Percentiles rank a stretch among this genome's conserved stretches.
Evolutionary conservation across 64 coral and sea anemone genomes (phyloP).

Genomic region (Acropora yongei): DNA sequence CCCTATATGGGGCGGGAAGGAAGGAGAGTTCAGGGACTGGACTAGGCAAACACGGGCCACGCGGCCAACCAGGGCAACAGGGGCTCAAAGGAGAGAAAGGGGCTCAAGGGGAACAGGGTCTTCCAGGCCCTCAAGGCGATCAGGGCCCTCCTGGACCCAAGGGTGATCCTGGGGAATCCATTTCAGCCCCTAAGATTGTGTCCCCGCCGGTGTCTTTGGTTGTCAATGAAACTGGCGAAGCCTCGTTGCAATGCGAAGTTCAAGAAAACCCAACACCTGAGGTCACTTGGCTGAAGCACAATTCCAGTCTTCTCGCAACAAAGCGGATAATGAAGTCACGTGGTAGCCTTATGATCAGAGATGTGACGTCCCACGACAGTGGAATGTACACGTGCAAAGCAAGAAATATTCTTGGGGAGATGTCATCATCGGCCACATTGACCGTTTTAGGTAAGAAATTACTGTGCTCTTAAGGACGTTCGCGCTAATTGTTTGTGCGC

Average conservation of each 20-base stretch:
- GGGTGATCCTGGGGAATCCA: constrained; percentile 47
- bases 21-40: too few species aligned
- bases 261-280: constrained; percentile 36
- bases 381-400: constrained; percentile 33
- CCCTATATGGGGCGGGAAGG: too few species aligned
- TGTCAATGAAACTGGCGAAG: constrained; percentile 33
- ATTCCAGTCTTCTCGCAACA: background rate
- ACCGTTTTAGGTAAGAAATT: constrained; percentile 43
- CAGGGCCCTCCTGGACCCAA: constrained; percentile 40
- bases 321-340: background rate
- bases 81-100: constrained; percentile 17
- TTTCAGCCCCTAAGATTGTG: constrained; percentile 26
- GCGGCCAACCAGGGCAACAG: constrained; percentile 2
- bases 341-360: constrained; percentile 4
- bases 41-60: constrained; percentile 59
- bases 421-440: constrained; percentile 10
- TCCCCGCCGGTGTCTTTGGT: constrained; percentile 22
- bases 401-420: constrained; percentile 40
- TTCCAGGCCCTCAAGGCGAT: constrained; percentile 34
- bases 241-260: constrained; percentile 39
- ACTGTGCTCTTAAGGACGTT: background rate
- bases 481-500: too few species aligned
- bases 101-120: constrained; percentile 7
- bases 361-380: background rate
- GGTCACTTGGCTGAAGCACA: constrained; percentile 29